phyloP scores from a whole-genome alignment of 2,888 invertebrate species.

The Erynnis tages region DNA sequence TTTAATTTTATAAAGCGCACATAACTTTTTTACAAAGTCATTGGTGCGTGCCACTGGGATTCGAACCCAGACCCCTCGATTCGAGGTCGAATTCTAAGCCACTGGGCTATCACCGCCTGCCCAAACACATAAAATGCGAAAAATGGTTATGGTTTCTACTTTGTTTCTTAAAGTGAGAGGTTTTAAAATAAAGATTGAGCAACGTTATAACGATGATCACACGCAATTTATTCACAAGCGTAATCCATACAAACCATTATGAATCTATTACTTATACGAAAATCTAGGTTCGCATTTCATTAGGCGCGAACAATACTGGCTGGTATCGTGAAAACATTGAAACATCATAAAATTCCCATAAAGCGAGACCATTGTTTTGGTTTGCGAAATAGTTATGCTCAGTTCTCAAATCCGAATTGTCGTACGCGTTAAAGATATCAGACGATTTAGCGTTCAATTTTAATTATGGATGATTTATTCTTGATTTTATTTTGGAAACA shows the following conservation, averaged over 20 bases:
- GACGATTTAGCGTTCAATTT: not conserved
- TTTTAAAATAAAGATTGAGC: too few relatives aligned
- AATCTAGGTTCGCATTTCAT: constrained; percentile 27
- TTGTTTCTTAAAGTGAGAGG: too few relatives aligned
- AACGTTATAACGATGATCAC: too few relatives aligned
- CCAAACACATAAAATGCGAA: too few relatives aligned
- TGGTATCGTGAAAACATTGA: constrained; percentile 20
- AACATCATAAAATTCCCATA: constrained; percentile 25
- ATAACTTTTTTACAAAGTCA: too few relatives aligned
- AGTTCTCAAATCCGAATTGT: constrained; percentile 13
- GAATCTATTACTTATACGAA: not conserved
- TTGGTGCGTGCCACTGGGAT: too few relatives aligned
- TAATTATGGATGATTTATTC: not conserved
- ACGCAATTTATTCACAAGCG: not conserved
- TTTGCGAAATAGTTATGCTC: constrained; percentile 18
- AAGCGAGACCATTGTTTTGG: constrained; percentile 18
- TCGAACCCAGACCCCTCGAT: too few relatives aligned
- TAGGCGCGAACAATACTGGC: constrained; percentile 28
- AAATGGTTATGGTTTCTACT: too few relatives aligned
- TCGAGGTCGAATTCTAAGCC: too few relatives aligned
- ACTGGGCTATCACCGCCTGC: too few relatives aligned
- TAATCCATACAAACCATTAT: not conserved
- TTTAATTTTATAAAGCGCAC: too few relatives aligned
- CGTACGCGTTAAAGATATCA: constrained; percentile 14
- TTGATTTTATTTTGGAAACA: not conserved